Percentiles rank a stretch among this genome's conserved stretches.
Evolutionary conservation across 92 coral and sea anemone species (phyloP).

Genomic region (Porites lobata): DNA sequence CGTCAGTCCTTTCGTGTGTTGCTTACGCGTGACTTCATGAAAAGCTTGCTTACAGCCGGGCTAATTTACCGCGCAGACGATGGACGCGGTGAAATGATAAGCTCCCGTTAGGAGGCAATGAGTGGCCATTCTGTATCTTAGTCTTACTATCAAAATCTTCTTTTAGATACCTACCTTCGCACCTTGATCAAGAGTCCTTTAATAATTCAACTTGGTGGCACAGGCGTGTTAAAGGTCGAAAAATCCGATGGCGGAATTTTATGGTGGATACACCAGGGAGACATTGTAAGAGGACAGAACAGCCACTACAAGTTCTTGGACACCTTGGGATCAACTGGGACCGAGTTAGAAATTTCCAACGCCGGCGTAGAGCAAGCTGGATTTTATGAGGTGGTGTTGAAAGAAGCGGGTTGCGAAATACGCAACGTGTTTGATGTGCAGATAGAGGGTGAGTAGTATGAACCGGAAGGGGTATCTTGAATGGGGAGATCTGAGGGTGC

Average conservation of each 20-base stretch:
- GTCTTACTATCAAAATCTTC: not conserved
- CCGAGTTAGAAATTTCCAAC: conserved; percentile 37
- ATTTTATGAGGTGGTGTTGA: conserved; percentile 38
- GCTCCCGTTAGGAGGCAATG: too few relatives aligned
- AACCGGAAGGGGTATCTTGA: too few relatives aligned
- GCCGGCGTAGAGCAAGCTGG: conserved; percentile 39
- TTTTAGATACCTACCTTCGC: conserved; percentile 42
- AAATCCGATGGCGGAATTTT: conserved; percentile 43
- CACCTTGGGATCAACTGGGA: conserved; percentile 3
- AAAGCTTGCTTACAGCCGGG: too few relatives aligned
- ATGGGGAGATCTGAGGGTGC: too few relatives aligned
- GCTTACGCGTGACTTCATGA: too few relatives aligned
- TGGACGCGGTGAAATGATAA: too few relatives aligned
- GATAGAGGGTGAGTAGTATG: conserved; percentile 11
- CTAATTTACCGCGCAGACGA: too few relatives aligned
- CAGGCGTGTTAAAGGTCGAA: conserved; percentile 19
- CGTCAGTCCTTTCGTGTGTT: too few relatives aligned
- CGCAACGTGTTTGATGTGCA: conserved; percentile 53
- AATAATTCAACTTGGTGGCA: conserved; percentile 3
- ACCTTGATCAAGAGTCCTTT: conserved; percentile 35
- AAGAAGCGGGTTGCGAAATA: conserved; percentile 39
- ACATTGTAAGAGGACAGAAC: conserved; percentile 7
- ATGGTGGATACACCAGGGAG: conserved; percentile 46
- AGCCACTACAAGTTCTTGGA: conserved; percentile 23
- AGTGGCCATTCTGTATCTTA: too few relatives aligned